Evolutionary conservation across 1,140 invertebrate species (phyloP), one percentile per base, ranked within the genome.

Genomic region (Zaprionus davidi): DNA sequence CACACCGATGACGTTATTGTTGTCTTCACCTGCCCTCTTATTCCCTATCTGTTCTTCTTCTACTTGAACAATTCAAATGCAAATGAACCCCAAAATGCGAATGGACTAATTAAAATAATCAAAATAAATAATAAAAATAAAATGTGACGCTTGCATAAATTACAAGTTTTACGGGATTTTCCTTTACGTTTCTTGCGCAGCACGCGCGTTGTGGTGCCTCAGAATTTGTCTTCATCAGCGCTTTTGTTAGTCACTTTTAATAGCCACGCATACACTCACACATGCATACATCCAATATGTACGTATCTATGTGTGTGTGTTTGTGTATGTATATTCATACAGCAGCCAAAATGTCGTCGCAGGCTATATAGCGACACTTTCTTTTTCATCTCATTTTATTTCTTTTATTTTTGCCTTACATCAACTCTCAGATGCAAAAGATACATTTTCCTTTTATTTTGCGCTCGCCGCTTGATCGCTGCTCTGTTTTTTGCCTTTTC

Each of bases 371-470:
- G 74, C 66, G 74, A 84, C 78, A 90, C 85, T 88, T 90, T 88
- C 85, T 88, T 87, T 87, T 90, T 90, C 81, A 84, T 79, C 68
- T 90, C 69, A 78, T 66, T 62, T 36, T 58, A 36, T 76, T 55
- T 80, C 20, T 63, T 71, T 71, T 46, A 17, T 46, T 17, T 46
- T 17, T 17, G 2, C 41, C 41, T 69, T 74, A 71, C 58, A 69
- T 70, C 41, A 67, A 55, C 44, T 28, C 26, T 28, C 17, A 77
- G 71, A 75, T 82, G 66, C 65, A 74, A 73, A 80, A 80, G 74
- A 78, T 67, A 71, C 51, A 70, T 76, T 77, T 83, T 78, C 56
- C 69, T 69, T 38, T 79, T 62, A 68, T 72, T 72, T 56, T 66
- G 53, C 65, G 68, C 73, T 56, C 72, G 68, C 58, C 53, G 75